Conservation (phyloP, 2,888 invertebrate genomes). For the Smittia aterrima region DNA sequence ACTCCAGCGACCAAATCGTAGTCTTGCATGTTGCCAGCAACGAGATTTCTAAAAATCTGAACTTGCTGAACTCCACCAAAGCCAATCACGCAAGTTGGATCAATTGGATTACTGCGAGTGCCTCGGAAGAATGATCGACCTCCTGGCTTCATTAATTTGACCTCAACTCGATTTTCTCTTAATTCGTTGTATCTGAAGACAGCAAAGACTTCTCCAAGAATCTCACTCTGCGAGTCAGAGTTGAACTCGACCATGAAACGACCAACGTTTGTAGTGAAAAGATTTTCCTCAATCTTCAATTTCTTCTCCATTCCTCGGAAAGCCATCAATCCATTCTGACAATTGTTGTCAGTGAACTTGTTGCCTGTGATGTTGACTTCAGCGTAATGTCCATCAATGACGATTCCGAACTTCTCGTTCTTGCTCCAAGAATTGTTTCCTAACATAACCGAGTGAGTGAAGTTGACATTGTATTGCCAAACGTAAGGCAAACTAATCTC, state of each 20-base stretch:
- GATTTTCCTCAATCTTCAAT: conserved; percentile 77
- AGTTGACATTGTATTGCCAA: conserved; percentile 93
- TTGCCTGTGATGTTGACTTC: conserved; percentile 84
- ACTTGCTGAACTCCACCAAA: conserved; percentile 95
- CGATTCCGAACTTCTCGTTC: conserved; percentile 80
- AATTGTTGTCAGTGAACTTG: conserved; percentile 79
- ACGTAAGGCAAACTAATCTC: conserved; percentile 88
- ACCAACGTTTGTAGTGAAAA: conserved; percentile 76
- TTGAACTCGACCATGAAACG: conserved; percentile 82
- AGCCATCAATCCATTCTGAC: conserved; percentile 74
- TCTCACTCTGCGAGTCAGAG: conserved; percentile 90
- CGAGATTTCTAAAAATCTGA: conserved; percentile 82
- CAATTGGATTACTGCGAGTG: conserved; percentile 48
- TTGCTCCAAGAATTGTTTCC: conserved; percentile 83
- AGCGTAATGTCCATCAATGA: conserved; percentile 92
- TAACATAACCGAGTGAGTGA: conserved; percentile 85
- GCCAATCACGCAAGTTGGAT: conserved; percentile 82
- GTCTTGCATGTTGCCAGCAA: conserved; percentile 77
- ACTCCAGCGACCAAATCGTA: conserved; percentile 93
- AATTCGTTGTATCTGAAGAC: conserved; percentile 75
- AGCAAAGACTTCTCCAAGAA: conserved; percentile 79
- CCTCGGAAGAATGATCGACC: conserved; percentile 36
- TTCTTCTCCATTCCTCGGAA: conserved; percentile 96
- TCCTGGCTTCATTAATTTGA: conserved; percentile 44
- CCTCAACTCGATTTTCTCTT: conserved; percentile 63